Percentiles rank a stretch among this genome's conserved stretches.
These are phyloP conservation scores for Melinopterus prodromus DNA, from an alignment of 2,888 invertebrate genomes.

Conservation along the genomic window DNA sequence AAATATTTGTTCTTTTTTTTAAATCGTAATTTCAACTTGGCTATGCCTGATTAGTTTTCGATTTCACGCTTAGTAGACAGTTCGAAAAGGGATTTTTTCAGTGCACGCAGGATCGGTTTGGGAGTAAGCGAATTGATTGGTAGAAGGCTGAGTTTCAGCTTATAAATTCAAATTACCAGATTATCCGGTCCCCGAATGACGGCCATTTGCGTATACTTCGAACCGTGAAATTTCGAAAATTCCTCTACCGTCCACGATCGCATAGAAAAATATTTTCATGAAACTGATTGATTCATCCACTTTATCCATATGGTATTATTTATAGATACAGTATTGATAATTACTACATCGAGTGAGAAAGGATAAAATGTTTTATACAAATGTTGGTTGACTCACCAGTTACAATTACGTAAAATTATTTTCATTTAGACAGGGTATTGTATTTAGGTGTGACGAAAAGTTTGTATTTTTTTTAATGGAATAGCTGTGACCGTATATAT, in stretches of 20 bases:
- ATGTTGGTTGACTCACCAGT: too few species aligned
- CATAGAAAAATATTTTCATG: background rate
- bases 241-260: background rate
- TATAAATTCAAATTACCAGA: background rate
- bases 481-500: too few species aligned
- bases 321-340: too few species aligned
- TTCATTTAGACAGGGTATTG: too few species aligned
- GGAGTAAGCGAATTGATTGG: background rate
- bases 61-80: background rate
- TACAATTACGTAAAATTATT: too few species aligned
- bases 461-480: too few species aligned
- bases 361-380: too few species aligned
- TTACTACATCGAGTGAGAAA: too few species aligned
- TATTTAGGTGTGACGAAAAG: too few species aligned
- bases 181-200: background rate
- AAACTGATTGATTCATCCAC: background rate
- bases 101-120: background rate
- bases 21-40: background rate
- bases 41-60: constrained; percentile 4
- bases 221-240: constrained; percentile 4
- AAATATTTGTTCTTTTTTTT: background rate
- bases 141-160: background rate
- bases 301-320: background rate
- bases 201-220: background rate
- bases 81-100: background rate